Conservation (phyloP, 2,113 vertebrate species). For the Etia nguti region DNA sequence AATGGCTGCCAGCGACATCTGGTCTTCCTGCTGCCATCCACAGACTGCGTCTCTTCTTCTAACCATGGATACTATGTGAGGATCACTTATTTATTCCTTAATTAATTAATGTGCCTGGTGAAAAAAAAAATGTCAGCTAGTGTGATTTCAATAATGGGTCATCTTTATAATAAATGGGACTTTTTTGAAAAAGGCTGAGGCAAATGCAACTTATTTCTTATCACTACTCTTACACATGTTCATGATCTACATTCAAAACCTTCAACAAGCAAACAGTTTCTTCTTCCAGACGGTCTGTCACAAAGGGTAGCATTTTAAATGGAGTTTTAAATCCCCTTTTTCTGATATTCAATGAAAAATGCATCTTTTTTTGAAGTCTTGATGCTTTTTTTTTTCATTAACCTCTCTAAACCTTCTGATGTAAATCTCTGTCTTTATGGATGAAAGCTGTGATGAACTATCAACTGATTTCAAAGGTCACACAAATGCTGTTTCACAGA, state of each 20-base stretch:
- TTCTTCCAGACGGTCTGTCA: not conserved
- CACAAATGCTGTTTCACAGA: not conserved
- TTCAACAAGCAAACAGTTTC: not conserved
- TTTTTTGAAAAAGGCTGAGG: not conserved
- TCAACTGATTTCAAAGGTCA: not conserved
- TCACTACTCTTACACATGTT: not conserved
- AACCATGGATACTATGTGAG: not conserved
- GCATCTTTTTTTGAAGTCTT: not conserved
- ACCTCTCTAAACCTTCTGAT: not conserved
- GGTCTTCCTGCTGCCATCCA: constrained; percentile 15
- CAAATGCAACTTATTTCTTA: not conserved
- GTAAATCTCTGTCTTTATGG: constrained; percentile 24
- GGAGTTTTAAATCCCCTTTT: not conserved
- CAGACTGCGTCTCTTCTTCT: not conserved
- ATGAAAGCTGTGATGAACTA: not conserved
- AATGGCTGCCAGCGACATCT: constrained; percentile 37
- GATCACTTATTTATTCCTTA: not conserved
- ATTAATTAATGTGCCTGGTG: not conserved
- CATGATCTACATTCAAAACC: not conserved
- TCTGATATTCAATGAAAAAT: not conserved
- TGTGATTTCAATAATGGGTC: not conserved
- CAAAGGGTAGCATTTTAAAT: not conserved
- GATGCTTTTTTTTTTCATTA: not conserved
- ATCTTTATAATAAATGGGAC: not conserved
- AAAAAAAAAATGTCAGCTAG: not conserved